Evolutionary conservation across 2,113 vertebrate species (phyloP).

Genomic region (Entomyzon cyanotis): DNA sequence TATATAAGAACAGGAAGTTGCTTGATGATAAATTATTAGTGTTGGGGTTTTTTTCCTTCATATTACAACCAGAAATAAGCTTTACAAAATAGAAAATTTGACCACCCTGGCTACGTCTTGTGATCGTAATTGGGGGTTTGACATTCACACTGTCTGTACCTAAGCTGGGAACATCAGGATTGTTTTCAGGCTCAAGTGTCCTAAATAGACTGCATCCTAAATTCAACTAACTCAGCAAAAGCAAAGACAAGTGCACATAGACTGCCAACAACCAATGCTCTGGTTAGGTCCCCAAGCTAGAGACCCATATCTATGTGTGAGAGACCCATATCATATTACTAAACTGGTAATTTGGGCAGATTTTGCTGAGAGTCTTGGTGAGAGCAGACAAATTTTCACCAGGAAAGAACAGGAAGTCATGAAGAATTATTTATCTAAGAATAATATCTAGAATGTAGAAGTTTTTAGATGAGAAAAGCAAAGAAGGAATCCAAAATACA

Average conservation of each 20-base stretch:
- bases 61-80: neutral
- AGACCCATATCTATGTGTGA: neutral
- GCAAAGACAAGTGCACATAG: neutral
- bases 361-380: neutral
- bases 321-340: no score
- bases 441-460: neutral
- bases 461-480: constrained; percentile 2
- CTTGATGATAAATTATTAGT: neutral
- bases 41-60: accelerated
- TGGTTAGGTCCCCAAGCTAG: neutral
- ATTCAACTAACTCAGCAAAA: neutral
- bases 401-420: neutral
- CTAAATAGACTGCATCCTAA: neutral
- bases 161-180: neutral
- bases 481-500: constrained; percentile 25
- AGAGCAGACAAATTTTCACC: neutral
- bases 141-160: neutral
- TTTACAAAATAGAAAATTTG: neutral
- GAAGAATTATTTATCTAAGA: neutral
- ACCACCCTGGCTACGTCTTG: neutral
- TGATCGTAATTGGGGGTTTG: no score
- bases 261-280: neutral
- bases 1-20: neutral
- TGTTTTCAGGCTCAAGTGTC: neutral
- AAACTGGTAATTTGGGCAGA: neutral